Percentiles rank a stretch among this genome's conserved stretches.
Evolutionary conservation across 2,888 invertebrate species (phyloP).

Genomic region (Xanthia togata): DNA sequence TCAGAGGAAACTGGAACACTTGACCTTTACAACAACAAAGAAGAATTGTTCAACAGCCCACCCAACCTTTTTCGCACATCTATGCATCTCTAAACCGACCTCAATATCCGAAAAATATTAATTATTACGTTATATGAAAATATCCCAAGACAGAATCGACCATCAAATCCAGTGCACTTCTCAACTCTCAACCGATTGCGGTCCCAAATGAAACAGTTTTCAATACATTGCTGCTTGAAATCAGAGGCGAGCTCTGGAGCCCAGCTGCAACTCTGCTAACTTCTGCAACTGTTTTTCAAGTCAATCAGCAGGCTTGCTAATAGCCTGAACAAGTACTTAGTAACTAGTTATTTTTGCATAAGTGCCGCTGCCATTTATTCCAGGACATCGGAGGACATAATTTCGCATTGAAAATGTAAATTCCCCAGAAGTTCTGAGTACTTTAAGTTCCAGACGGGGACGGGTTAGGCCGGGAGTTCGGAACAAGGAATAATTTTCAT

Average conservation of each 20-base stretch:
- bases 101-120: neutral
- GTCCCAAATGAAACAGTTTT: conserved; percentile 39
- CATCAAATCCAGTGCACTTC: neutral
- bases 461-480: conserved; percentile 51
- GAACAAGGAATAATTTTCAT: conserved; percentile 30
- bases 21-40: neutral
- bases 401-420: conserved; percentile 79
- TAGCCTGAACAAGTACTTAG: conserved; percentile 64
- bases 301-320: conserved; percentile 67
- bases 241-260: conserved; percentile 17
- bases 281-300: conserved; percentile 67
- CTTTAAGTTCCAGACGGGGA: conserved; percentile 66
- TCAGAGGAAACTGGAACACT: neutral
- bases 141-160: neutral
- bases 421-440: conserved; percentile 69
- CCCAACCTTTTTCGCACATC: neutral
- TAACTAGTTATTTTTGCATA: conserved; percentile 75
- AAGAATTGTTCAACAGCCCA: neutral
- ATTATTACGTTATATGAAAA: neutral
- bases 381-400: conserved; percentile 74
- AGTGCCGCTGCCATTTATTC: conserved; percentile 69
- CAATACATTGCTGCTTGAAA: conserved; percentile 46
- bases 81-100: neutral
- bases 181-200: neutral
- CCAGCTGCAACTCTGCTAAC: conserved; percentile 28